A percentile compares a stretch with the other conserved stretches of the same genome.
These are phyloP conservation scores for Emydura subglobosa DNA, from an alignment of 2,113 vertebrate species.

Conservation along the genomic window DNA sequence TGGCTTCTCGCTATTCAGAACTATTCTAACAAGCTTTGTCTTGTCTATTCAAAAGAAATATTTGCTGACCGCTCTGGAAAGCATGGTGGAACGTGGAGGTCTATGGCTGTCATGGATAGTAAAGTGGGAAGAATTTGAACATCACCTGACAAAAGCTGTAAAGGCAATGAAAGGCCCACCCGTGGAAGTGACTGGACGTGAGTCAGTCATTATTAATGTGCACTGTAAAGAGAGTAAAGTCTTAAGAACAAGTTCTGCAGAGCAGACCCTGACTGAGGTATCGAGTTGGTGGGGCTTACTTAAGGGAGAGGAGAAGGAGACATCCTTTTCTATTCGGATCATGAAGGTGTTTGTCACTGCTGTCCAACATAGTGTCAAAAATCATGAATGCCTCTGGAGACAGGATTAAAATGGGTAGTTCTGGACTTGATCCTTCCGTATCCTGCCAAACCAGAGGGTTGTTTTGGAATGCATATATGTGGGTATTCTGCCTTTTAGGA, in stretches of 20 bases:
- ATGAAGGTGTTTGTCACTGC: conserved; percentile 3
- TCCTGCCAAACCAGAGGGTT: background rate
- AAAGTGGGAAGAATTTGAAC: conserved; percentile 18
- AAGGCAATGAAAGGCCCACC: background rate
- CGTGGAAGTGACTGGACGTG: background rate
- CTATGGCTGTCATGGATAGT: background rate
- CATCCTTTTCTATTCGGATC: conserved; percentile 13
- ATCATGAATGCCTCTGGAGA: background rate
- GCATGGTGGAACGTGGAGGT: background rate
- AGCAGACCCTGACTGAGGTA: background rate
- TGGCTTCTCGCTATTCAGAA: background rate
- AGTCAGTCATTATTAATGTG: background rate
- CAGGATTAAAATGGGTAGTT: background rate
- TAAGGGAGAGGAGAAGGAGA: conserved; percentile 5
- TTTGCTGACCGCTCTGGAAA: background rate
- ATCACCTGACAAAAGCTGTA: conserved; percentile 14
- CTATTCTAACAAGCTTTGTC: background rate
- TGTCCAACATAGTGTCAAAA: background rate
- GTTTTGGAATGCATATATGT: background rate
- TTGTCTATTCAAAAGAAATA: background rate
- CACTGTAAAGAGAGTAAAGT: background rate
- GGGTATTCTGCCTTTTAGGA: background rate
- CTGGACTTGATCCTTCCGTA: background rate
- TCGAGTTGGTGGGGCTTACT: conserved; percentile 8
- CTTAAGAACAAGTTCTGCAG: background rate